Evolutionary conservation across 2,888 invertebrate species (phyloP).

Genomic region (Lacanobia oleracea): DNA sequence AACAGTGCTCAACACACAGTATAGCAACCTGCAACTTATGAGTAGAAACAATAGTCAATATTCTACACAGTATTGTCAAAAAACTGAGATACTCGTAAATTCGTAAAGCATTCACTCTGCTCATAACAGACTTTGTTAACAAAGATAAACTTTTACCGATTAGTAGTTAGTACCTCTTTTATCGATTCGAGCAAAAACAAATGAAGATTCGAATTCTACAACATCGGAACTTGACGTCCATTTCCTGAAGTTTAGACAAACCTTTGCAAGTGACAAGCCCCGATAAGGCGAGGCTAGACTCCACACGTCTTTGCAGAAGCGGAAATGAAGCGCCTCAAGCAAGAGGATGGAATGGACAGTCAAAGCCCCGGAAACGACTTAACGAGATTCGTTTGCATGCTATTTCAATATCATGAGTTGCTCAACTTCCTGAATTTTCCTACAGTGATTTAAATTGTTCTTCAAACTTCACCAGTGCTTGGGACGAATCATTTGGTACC

Average conservation of each 20-base stretch:
- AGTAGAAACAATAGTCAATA: not conserved
- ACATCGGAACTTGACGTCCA: conserved; percentile 3
- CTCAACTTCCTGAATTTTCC: not conserved
- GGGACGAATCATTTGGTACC: not conserved
- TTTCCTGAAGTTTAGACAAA: conserved; percentile 11
- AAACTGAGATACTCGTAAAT: not conserved
- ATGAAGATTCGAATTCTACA: no score
- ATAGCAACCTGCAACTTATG: not conserved
- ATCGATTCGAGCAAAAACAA: no score
- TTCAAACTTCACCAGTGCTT: not conserved
- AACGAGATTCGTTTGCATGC: conserved; percentile 74
- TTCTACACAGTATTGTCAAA: no score
- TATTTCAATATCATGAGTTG: conserved; percentile 7
- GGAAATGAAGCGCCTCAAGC: conserved; percentile 79
- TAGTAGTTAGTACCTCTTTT: no score
- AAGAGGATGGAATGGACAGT: conserved; percentile 61
- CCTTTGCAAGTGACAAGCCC: conserved; percentile 47
- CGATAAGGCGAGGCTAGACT: conserved; percentile 23
- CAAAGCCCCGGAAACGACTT: conserved; percentile 72
- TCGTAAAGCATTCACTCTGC: no score
- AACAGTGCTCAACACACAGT: not conserved
- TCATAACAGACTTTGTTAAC: no score
- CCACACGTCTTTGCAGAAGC: conserved; percentile 57
- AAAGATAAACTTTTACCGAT: no score
- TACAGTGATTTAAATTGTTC: not conserved